Evolutionary conservation across 2,797 vertebrate species (phyloP), one percentile per base, ranked within the genome.

Genomic region (Intellagama lesueurii): DNA sequence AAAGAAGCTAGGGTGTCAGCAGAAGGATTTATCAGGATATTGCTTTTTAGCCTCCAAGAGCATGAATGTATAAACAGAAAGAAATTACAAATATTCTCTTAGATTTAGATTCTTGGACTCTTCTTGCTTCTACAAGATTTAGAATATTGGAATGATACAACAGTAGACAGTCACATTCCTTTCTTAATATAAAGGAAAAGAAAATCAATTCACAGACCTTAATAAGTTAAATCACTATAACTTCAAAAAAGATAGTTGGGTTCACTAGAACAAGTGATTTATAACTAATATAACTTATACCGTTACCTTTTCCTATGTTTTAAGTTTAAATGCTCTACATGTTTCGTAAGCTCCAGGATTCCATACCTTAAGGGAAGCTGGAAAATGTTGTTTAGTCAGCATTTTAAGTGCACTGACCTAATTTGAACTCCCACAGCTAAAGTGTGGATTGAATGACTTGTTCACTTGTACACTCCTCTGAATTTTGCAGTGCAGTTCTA

Each of bases 21-120:
- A 90, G 82, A 88, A 4, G 44, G 24, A 47, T 40, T 83, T 0
- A 60, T 88, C 88, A 82, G 9, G 40, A 83, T 77, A 87, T 78
- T 16, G 87, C 89, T 88, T 89, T 73, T 91, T 80, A 44, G 17
- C 4, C 32, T 82, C 35, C 24, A 82, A 88, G 47, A 83, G 78
- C 30, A 69, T 40, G 32, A 76, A 85, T 78, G 77, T 44, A 81
- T 24, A 40, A 82, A 85, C 85, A 87, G 44, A 17, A 89, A 83
- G 73, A 11, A 73, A 79, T 88, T 35, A 16, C 1, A 73, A 66
- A 60, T 24, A 19, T 77, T 28, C 26, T 77, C 64, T 11, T 70
- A 86, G 19, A 76, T 69, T 52, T 52, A 22, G 73, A 85, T 60
- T 14, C 19, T 70, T 35, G 66, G 32, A 77, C 24, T 73, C 11